A percentile compares a stretch with the other conserved stretches of the same genome.
Conservation (phyloP, 2,797 vertebrate genomes). For the Lindbergichthys nudifrons region DNA sequence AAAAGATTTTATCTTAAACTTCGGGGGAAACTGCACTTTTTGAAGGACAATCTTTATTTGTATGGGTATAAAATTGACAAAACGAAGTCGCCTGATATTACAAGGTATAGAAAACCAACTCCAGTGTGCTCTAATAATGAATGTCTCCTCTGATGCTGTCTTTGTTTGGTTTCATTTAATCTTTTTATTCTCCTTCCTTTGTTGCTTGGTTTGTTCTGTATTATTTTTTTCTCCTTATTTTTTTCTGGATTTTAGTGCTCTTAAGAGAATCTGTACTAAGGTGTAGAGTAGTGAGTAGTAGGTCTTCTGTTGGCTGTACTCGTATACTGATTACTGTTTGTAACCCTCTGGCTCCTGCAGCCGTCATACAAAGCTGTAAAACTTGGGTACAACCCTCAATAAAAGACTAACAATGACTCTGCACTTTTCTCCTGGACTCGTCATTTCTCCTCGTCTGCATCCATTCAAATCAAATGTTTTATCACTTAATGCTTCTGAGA, state of each 20-base stretch:
- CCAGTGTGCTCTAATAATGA: slow-evolving; percentile 86
- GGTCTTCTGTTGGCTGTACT: slow-evolving; percentile 89
- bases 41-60: slow-evolving; percentile 91
- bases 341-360: slow-evolving; percentile 85
- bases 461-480: too few relatives aligned
- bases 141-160: slow-evolving; percentile 88
- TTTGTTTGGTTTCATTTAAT: slow-evolving; percentile 79
- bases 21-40: slow-evolving; percentile 88
- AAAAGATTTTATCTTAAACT: slow-evolving; percentile 84
- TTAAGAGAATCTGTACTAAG: slow-evolving; percentile 87
- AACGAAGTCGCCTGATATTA: slow-evolving; percentile 83
- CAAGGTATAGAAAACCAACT: slow-evolving; percentile 85
- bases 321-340: slow-evolving; percentile 89
- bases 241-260: slow-evolving; percentile 85
- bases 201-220: slow-evolving; percentile 86
- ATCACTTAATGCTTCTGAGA: too few relatives aligned
- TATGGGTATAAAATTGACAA: slow-evolving; percentile 85
- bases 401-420: slow-evolving; percentile 85
- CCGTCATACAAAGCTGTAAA: slow-evolving; percentile 89
- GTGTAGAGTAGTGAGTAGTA: slow-evolving; percentile 85
- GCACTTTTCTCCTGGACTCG: neutral
- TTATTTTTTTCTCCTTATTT: slow-evolving; percentile 53
- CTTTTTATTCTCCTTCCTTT: slow-evolving; percentile 77
- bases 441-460: slow-evolving; percentile 11
- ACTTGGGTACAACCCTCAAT: slow-evolving; percentile 90